Evolutionary conservation across 92 coral and sea anemone genomes (phyloP), one percentile per base, ranked within the genome.

Genomic region (Palythoa heliodiscus): DNA sequence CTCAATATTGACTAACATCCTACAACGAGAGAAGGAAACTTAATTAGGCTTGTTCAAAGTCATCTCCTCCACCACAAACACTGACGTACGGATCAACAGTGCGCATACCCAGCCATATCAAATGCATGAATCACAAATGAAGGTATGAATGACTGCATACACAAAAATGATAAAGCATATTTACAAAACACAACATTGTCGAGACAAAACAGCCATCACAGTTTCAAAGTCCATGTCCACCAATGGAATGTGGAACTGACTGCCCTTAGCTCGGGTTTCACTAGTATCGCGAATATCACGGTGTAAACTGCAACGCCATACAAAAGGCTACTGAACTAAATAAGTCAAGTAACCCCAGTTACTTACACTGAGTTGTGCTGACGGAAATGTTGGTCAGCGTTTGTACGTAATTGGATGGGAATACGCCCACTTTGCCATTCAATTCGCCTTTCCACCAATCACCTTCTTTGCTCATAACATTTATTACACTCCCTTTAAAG

Each of bases 371-470:
- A 38, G 96, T 96, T 52, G 96, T 94, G 55, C 93, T 81, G 37
- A 84, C 92, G 54, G 97, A 93, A 40, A 94, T 76, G 82, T 92
- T 95, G 70, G 98, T 90, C 87, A 96, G 90, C 14, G 98, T 91
- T 71, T 94, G 98, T 10, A 96, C 98, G 80, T 96, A 96, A 71
- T 96, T 96, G 11, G 95, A 94, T 7, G 98, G 98, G 86, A 96
- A 96, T 93, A 96, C 86, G 73, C 98, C 98, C 23, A 93, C 92
- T 82, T 89, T 93, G n/a, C 98, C 98, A 86, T 96, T 96, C 95
- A 96, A 87, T 66, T 96, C 98, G 57, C 98, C 98, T 82, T 83
- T 91, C 98, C 98, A 96, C 98, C 98, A 96, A 20, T 94, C 98
- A 3, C 98, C 98, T 10, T 94, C 96, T 58, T 93, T 93, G 89